Evolutionary conservation across 2,113 vertebrate genomes (phyloP), one percentile per base, ranked within the genome.

Genomic region (Dryoscopus gambensis): DNA sequence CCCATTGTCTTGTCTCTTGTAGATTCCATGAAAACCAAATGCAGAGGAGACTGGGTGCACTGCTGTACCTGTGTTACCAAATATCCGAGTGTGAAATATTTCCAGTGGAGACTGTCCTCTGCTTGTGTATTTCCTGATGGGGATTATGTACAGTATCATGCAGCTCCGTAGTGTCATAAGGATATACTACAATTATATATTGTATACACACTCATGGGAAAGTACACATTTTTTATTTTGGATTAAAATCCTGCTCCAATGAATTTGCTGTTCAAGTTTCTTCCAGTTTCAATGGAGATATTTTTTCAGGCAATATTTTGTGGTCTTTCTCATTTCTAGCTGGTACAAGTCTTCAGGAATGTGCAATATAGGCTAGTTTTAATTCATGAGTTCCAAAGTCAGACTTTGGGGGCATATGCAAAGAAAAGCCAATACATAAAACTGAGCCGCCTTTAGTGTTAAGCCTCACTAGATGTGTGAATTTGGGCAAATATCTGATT

Each of bases 381-480:
- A 87, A 64, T 53, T 79, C 49, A 16, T 76, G 33, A 35, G 40
- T 82, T 79, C 28, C 49, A 69, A 79, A 90, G 53, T 69, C 49
- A 90, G 67, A 69, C 20, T 85, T 69, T 33, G 50, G 53, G 52
- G 30, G 53, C 50, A 64, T 2, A 2, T 64, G 28, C 70, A 60
- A 82, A 76, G 33, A 82, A 89, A 90, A 64, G 44, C 64, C 57
- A 79, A 75, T n/a, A 82, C 24, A 68, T 16, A 93, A 87, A 85
- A 50, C 47, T 87, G 47, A 90, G 25, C 49, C 85, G 49, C 40
- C 59, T 65, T 73, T 65, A 73, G 31, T 65, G 67, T 49, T 92
- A 92, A 96, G 37, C 81, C 52, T 78, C 77, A 40, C 35, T 82
- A 65, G 25, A 84, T 65, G 59, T 94, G 75, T 88, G 88, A 90